These are phyloP conservation scores for Propithecus perrieri DNA, from an alignment of 2,797 vertebrate genomes.

Conservation along the genomic window DNA sequence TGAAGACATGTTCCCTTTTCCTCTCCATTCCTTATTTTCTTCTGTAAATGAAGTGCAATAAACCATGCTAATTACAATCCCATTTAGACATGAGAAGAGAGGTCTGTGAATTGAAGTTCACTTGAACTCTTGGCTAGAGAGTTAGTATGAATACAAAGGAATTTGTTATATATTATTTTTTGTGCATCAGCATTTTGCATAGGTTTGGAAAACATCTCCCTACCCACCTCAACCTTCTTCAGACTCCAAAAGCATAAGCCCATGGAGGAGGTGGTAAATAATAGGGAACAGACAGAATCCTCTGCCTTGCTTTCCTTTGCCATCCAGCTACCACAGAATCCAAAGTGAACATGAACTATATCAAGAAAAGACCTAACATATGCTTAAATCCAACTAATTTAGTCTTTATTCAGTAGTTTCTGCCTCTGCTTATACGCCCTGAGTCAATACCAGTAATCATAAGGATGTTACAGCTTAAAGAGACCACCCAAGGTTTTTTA, in stretches of 20 bases:
- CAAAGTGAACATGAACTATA: slow-evolving; percentile 19
- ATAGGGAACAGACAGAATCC: not conserved
- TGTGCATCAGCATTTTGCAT: slow-evolving; percentile 9
- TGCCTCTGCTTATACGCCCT: not conserved
- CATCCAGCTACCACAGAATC: not conserved
- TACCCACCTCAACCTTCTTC: not conserved
- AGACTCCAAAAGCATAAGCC: not conserved
- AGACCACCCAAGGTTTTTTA: not conserved
- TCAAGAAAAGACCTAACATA: not conserved
- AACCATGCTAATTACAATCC: not conserved
- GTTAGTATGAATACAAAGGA: not conserved
- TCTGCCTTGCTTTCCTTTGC: not conserved
- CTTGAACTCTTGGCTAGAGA: slow-evolving; percentile 31
- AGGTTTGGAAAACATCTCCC: slow-evolving; percentile 31
- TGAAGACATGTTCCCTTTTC: not conserved
- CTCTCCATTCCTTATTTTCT: slow-evolving; percentile 25
- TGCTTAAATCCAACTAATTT: not conserved
- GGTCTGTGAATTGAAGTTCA: not conserved
- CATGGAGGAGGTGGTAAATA: not conserved
- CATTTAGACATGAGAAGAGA: slow-evolving; percentile 28
- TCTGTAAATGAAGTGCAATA: slow-evolving; percentile 27
- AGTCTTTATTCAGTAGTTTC: not conserved
- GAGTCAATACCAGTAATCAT: not conserved
- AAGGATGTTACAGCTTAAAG: not conserved
- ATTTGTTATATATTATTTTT: not conserved